These are phyloP conservation scores for Stramonita haemastoma DNA, from an alignment of 2,888 invertebrate genomes.

Conservation along the genomic window DNA sequence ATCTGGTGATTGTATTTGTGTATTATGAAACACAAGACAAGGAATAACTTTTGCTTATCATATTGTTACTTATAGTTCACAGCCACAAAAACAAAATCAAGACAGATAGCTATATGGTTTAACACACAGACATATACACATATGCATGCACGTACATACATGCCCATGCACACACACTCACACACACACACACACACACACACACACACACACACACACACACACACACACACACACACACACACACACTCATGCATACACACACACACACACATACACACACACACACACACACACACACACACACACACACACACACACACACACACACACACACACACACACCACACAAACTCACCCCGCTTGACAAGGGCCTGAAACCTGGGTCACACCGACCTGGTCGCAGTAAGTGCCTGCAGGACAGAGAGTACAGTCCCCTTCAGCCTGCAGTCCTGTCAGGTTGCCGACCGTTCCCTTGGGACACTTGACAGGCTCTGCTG, in stretches of 20 bases:
- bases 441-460: constrained; percentile 61
- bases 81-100: neutral
- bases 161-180: neutral
- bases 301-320: neutral
- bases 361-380: constrained; percentile 68
- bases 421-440: constrained; percentile 67
- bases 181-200: neutral
- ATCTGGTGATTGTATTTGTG: too few species aligned
- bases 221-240: neutral
- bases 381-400: constrained; percentile 59
- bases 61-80: neutral
- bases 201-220: neutral
- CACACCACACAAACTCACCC: constrained; percentile 66
- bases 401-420: constrained; percentile 72
- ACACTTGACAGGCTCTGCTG: constrained; percentile 70
- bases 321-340: neutral
- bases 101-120: too few species aligned
- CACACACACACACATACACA: neutral
- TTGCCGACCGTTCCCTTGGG: constrained; percentile 74
- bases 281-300: neutral
- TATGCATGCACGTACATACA: neutral
- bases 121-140: neutral
- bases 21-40: too few species aligned
- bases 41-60: too few species aligned
- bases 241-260: neutral